Evolutionary conservation across 2,113 vertebrate genomes (phyloP), one percentile per base, ranked within the genome.

Genomic region (Microtus oregoni): DNA sequence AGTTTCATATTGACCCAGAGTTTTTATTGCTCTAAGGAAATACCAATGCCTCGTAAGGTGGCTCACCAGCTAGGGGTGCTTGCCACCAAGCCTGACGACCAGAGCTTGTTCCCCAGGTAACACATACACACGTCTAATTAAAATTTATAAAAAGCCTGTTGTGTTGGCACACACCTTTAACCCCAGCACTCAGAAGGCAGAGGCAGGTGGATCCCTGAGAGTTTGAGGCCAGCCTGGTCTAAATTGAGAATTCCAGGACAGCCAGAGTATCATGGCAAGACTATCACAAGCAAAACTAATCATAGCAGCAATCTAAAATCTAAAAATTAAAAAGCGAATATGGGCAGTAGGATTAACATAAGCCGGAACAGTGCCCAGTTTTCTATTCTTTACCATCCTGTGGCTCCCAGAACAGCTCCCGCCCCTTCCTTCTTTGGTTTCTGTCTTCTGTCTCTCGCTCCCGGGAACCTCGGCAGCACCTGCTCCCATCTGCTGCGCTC

Each of bases 11-110:
- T 91, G 70, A 89, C 10, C 28, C 63, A 67, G 7, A 61, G 65
- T 79, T 94, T 79, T n/a, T 70, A 76, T 72, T 75, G 26, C 77
- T 93, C 68, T 86, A 52, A 93, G 52, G 28, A 90, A 75, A 61
- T 68, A 52, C 24, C 32, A 15, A 28, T 41, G 61, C 15, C 38
- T 67, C 9, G 28, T 20, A 30, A 47, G 61, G 20, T 47, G 41
- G n/a, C 55, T 61, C n/a, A 67, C 6, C 38, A 11, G 7, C 26
- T 47, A 85, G 38, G 7, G 38, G 15, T 44, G 82, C 28, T 65
- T 41, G 82, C 61, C 20, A 7, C 38, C 61, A 47, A 20, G 7
- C 8, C 26, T 67, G 82, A 67, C 0, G 38, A 44, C 15, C 38
- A 47, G 38, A 67, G 9, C 32, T 65, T 15, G 44, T 35, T 47